Percentiles rank a stretch among this genome's conserved stretches.
These are phyloP conservation scores for Rhagonycha fulva DNA, from an alignment of 2,888 invertebrate species.

Conservation along the genomic window DNA sequence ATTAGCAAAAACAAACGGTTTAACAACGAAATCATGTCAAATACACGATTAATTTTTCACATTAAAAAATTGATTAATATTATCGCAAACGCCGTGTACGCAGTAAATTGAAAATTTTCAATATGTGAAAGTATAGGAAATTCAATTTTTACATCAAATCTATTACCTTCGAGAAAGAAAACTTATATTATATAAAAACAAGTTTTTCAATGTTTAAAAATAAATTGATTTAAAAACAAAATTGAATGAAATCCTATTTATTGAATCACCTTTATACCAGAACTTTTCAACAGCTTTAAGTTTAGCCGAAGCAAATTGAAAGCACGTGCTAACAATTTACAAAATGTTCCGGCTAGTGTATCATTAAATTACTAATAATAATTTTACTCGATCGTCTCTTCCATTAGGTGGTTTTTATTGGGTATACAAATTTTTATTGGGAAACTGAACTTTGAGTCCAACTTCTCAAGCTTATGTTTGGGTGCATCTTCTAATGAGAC, in stretches of 20 bases:
- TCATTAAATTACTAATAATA: conserved; percentile 2
- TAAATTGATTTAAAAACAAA: background rate
- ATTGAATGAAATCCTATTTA: background rate
- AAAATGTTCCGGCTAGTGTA: background rate
- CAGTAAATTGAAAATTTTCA: background rate
- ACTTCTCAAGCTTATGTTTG: background rate
- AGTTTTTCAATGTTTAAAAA: background rate
- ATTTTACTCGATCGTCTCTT: background rate
- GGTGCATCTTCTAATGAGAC: background rate
- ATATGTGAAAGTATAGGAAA: background rate
- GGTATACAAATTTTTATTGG: background rate
- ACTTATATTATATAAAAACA: background rate
- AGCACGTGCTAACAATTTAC: conserved; percentile 1
- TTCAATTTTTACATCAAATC: background rate
- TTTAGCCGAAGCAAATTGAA: conserved; percentile 3
- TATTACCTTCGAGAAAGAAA: background rate
- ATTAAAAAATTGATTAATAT: background rate
- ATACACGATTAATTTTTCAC: background rate
- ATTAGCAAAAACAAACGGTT: background rate
- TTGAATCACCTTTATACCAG: background rate
- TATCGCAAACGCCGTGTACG: background rate
- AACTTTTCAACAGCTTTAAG: background rate
- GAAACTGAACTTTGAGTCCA: background rate
- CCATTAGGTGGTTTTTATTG: background rate
- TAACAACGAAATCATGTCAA: background rate